Evolutionary conservation across 1,140 invertebrate genomes (phyloP).

Genomic region (Sitobion miscanthi): DNA sequence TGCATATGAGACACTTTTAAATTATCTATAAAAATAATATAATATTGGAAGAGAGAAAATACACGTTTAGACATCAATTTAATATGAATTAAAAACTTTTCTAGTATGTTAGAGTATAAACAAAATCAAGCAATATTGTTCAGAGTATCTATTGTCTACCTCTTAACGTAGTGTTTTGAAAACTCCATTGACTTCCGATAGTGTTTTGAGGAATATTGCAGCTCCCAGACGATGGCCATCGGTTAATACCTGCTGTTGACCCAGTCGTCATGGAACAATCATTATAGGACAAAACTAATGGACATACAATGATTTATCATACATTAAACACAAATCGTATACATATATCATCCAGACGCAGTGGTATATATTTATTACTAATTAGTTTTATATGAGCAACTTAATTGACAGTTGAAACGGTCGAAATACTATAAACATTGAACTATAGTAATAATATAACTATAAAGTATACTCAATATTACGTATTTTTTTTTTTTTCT

Average conservation of each 20-base stretch:
- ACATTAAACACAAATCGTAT: neutral
- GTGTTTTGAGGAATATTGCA: constrained; percentile 50
- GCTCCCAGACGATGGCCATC: constrained; percentile 34
- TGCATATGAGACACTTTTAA: neutral
- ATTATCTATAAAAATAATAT: neutral
- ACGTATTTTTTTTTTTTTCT: neutral
- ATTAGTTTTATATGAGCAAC: neutral
- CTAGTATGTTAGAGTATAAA: neutral
- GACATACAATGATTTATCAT: neutral
- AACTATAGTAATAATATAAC: neutral
- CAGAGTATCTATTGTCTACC: neutral
- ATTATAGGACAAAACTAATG: constrained; percentile 48
- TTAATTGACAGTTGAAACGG: neutral
- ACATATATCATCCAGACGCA: neutral
- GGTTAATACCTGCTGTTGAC: constrained; percentile 19
- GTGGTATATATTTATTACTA: neutral
- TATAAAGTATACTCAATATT: too few relatives aligned
- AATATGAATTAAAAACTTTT: neutral
- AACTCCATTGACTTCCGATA: constrained; percentile 40
- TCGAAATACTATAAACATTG: neutral
- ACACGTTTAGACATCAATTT: neutral
- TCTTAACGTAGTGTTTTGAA: constrained; percentile 49
- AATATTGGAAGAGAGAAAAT: neutral
- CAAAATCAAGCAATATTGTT: neutral
- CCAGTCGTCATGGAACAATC: constrained; percentile 50